Base-by-base conservation (phyloP, 2,797 vertebrate species). In the Hoplostethus mediterraneus region DNA sequence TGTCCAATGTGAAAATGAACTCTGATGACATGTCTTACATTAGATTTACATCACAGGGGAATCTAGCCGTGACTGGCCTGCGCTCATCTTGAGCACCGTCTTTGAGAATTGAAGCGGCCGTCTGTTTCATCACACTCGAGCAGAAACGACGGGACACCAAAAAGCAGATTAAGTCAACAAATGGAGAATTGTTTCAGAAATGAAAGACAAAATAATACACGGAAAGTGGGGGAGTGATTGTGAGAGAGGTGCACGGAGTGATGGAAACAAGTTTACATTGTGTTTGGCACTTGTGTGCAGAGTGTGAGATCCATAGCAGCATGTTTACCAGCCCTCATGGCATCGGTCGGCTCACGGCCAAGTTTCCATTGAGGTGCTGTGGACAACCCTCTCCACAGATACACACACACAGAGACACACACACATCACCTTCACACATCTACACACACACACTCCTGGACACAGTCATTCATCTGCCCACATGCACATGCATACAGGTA, bases 291-390 rank as follows among this genome's bases (percentile, higher is more conserved):
- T 83, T 73, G 72, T 81, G 83, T 87, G 87, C 76, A 71, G 70
- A 77, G 81, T 87, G 80, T 65, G 69, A 83, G 81, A 87, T 87
- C 85, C 75, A 84, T 79, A 57, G 57, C 86, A 63, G 80, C 6
- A 49, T 87, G 85, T 90, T 92, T 90, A 90, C 84, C 72, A 77
- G 87, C 85, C 83, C 79, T 87, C 76, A 87, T 79, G 79, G 89
- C 82, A 89, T 66, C 31, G 16, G 61, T 73, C 54, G 91, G 85
- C 75, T 73, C 9, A 0, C 3, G 25, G 87, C 88, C 89, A 92
- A 88, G 81, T 92, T 93, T 93, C 91, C 92, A 89, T 67, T 75
- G 76, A 87, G 81, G 75, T 63, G 77, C 67, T 77, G 81, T 47
- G 70, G 71, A 76, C 78, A 83, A 42, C 62, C 47, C 78, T 67